A percentile compares a stretch with the other conserved stretches of the same genome.
Evolutionary conservation across 2,797 vertebrate genomes (phyloP).

Genomic region (Rhinophrynus dorsalis): DNA sequence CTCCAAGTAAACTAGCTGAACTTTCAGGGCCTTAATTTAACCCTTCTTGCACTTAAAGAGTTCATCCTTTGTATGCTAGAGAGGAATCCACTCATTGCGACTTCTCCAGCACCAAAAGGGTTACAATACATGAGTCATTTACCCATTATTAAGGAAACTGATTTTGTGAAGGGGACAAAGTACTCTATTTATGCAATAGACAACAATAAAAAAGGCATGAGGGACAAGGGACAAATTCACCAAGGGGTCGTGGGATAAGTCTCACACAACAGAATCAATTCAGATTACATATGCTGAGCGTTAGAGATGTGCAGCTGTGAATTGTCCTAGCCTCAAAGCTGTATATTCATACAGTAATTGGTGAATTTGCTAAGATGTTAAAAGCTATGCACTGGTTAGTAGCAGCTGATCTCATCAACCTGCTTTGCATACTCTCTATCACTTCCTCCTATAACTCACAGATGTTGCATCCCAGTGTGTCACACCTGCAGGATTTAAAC

Average conservation of each 20-base stretch:
- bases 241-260: constrained; percentile 13
- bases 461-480: constrained; percentile 60
- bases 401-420: constrained; percentile 59
- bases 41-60: too few relatives aligned
- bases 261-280: constrained; percentile 14
- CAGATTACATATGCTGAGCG: constrained; percentile 39
- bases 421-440: constrained; percentile 53
- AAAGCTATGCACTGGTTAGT: constrained; percentile 50
- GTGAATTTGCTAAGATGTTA: constrained; percentile 58
- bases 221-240: constrained; percentile 43
- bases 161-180: constrained; percentile 34
- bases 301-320: constrained; percentile 54
- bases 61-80: too few relatives aligned
- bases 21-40: too few relatives aligned
- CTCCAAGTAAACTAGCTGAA: too few relatives aligned
- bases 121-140: constrained; percentile 30
- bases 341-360: constrained; percentile 52
- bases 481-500: constrained; percentile 64
- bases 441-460: constrained; percentile 58
- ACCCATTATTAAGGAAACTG: constrained; percentile 27
- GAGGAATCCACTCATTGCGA: too few relatives aligned
- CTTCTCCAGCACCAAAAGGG: too few relatives aligned
- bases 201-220: constrained; percentile 37
- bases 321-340: constrained; percentile 52
- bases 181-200: constrained; percentile 39